A percentile compares a stretch with the other conserved stretches of the same genome.
Conservation (phyloP, 2,113 vertebrate genomes). For the Murina feae region DNA sequence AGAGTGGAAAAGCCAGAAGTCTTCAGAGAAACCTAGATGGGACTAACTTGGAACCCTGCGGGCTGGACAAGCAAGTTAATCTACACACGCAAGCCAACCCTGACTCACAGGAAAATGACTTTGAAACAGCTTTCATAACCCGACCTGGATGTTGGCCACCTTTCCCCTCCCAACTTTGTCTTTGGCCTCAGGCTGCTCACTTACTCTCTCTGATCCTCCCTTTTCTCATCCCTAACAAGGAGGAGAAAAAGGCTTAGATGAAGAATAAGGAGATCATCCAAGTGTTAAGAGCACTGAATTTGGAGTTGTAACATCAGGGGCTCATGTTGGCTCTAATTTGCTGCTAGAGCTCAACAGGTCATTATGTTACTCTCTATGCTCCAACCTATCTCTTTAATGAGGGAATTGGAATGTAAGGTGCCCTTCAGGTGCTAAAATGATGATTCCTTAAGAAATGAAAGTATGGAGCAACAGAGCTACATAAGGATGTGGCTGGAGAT, state of each 20-base stretch:
- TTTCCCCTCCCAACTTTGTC: slow-evolving; percentile 10
- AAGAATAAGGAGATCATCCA: not conserved
- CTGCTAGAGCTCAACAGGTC: not conserved
- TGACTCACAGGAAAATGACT: slow-evolving; percentile 63
- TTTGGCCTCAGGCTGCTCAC: slow-evolving; percentile 25
- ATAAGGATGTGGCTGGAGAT: not conserved
- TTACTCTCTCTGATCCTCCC: not conserved
- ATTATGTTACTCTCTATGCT: not conserved
- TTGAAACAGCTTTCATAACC: slow-evolving; percentile 48
- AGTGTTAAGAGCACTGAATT: not conserved
- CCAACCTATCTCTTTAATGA: not conserved
- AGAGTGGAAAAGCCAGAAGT: not conserved
- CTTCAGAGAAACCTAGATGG: not conserved
- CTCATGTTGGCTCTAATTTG: not conserved
- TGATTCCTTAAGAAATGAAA: slow-evolving; percentile 27
- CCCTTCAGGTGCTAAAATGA: not conserved
- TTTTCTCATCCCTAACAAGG: not conserved
- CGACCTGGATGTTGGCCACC: not conserved
- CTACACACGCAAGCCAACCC: slow-evolving; percentile 5
- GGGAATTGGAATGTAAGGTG: not conserved
- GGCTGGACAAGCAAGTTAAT: slow-evolving; percentile 57
- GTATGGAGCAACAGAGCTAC: not conserved
- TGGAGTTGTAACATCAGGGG: not conserved
- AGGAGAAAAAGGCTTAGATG: not conserved
- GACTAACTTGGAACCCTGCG: slow-evolving; percentile 17